These are phyloP conservation scores for Hofmannophila pseudospretella DNA, from an alignment of 2,888 invertebrate species.

Conservation along the genomic window DNA sequence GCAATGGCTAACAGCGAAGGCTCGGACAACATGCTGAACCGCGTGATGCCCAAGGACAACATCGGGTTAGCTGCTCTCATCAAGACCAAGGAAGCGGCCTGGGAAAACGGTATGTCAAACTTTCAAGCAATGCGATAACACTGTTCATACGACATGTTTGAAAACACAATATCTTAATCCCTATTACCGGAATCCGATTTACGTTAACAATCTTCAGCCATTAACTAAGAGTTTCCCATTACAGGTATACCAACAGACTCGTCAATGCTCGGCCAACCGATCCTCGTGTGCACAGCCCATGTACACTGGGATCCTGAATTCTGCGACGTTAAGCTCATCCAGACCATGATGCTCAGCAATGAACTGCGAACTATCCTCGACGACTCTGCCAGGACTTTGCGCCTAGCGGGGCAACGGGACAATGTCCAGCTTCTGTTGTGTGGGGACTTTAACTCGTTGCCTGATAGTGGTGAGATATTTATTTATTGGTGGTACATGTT, in stretches of 20 bases:
- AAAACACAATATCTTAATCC: no score
- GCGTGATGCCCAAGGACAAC: slow-evolving; percentile 99
- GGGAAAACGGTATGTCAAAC: slow-evolving; percentile 88
- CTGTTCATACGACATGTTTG: no score
- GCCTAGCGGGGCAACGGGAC: slow-evolving; percentile 83
- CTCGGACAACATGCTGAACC: slow-evolving; percentile 98
- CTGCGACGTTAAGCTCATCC: slow-evolving; percentile 99
- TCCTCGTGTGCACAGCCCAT: slow-evolving; percentile 98
- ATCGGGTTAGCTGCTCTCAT: slow-evolving; percentile 97
- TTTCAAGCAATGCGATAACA: no score
- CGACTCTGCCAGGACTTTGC: slow-evolving; percentile 88
- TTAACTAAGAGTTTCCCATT: no score
- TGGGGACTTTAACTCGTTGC: slow-evolving; percentile 99
- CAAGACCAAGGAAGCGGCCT: slow-evolving; percentile 95
- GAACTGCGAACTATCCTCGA: slow-evolving; percentile 93
- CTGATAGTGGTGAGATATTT: slow-evolving; percentile 87
- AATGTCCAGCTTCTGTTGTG: slow-evolving; percentile 95
- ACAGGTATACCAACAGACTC: slow-evolving; percentile 86
- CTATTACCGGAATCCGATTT: no score
- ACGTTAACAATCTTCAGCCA: no score
- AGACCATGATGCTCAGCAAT: slow-evolving; percentile 99
- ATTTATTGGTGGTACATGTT: no score
- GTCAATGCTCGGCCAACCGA: slow-evolving; percentile 87
- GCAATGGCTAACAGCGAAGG: slow-evolving; percentile 99
- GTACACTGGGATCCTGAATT: slow-evolving; percentile 99